These are phyloP conservation scores for Nebria brevicollis DNA, from an alignment of 2,888 invertebrate genomes.

Conservation along the genomic window DNA sequence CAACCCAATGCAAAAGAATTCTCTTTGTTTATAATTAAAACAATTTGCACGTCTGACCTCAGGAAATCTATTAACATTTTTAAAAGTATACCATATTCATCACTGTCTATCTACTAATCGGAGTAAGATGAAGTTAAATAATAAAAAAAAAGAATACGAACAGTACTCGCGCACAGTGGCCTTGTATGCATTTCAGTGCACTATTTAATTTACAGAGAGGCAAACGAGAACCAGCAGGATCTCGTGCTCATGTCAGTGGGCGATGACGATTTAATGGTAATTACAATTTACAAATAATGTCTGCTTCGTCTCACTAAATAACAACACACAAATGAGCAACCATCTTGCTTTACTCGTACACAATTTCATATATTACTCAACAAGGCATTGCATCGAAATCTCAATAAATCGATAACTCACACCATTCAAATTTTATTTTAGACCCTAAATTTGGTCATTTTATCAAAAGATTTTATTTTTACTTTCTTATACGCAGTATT, in stretches of 20 bases:
- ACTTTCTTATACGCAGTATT: too few relatives aligned
- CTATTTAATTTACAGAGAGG: conserved; percentile 43
- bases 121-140: neutral
- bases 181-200: conserved; percentile 36
- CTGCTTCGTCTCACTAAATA: conserved; percentile 19
- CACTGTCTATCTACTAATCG: neutral
- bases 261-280: conserved; percentile 40
- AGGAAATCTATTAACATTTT: neutral
- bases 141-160: neutral
- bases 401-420: too few relatives aligned
- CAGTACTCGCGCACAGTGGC: conserved; percentile 27
- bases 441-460: too few relatives aligned
- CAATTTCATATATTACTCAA: too few relatives aligned
- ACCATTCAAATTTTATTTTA: too few relatives aligned
- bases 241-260: conserved; percentile 23
- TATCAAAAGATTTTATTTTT: too few relatives aligned
- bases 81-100: neutral
- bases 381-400: too few relatives aligned
- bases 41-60: neutral
- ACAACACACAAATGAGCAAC: conserved; percentile 4
- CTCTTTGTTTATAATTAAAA: neutral
- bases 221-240: conserved; percentile 34
- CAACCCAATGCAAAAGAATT: too few relatives aligned
- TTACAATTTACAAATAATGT: conserved; percentile 46
- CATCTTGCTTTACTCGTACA: neutral